Evolutionary conservation across 2,888 invertebrate species (phyloP).

Genomic region (Archips crataeganus): DNA sequence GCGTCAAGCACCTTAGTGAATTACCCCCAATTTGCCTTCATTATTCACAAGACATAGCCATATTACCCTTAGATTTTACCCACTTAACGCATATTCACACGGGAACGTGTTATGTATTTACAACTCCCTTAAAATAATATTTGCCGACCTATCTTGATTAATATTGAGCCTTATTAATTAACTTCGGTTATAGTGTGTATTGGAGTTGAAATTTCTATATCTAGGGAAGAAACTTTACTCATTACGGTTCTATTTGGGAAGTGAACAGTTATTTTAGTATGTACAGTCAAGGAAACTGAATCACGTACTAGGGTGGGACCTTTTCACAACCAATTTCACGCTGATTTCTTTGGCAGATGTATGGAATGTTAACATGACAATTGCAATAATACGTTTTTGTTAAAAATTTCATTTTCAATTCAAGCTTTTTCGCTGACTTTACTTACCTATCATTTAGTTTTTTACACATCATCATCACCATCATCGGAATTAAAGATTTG

Average conservation of each 20-base stretch:
- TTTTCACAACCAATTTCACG: no score
- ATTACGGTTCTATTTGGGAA: constrained; percentile 1
- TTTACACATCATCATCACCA: no score
- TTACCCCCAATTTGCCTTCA: constrained; percentile 27
- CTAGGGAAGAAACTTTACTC: background rate
- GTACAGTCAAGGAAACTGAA: no score
- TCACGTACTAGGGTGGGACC: no score
- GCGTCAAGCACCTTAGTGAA: constrained; percentile 14
- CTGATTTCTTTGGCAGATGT: no score
- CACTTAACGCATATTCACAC: constrained; percentile 3
- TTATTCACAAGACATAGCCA: constrained; percentile 19
- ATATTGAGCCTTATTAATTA: constrained; percentile 19
- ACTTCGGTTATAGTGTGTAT: background rate
- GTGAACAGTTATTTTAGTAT: background rate
- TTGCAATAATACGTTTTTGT: no score
- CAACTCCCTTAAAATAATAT: constrained; percentile 21
- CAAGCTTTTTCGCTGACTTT: no score
- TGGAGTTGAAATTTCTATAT: background rate
- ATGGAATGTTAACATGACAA: no score
- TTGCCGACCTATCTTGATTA: constrained; percentile 14
- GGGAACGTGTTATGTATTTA: constrained; percentile 16
- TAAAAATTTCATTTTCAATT: no score
- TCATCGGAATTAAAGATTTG: no score
- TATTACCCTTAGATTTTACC: constrained; percentile 20
- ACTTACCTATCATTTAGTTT: no score